These are phyloP conservation scores for Gambusia holbrooki DNA, from an alignment of 2,113 vertebrate genomes.

Conservation along the genomic window DNA sequence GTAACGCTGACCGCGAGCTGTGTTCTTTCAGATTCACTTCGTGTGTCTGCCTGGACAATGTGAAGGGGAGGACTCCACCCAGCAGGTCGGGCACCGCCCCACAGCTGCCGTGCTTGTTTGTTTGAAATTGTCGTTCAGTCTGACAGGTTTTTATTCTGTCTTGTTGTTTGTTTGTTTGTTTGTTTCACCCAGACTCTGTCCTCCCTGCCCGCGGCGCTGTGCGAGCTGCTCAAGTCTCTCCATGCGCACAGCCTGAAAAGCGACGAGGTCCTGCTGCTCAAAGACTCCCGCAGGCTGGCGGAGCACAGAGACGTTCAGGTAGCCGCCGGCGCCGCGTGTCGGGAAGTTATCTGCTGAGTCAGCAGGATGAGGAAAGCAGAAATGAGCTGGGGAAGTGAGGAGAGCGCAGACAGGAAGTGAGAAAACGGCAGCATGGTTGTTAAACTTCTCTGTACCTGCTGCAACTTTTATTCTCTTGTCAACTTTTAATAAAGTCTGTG, in stretches of 20 bases:
- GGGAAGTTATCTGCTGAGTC: conserved; percentile 1
- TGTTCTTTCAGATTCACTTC: conserved; percentile 86
- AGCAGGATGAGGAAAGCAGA: neutral
- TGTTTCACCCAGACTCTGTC: conserved; percentile 72
- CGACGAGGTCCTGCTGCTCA: conserved; percentile 91
- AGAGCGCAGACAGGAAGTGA: neutral
- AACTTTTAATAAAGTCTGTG: too few relatives aligned
- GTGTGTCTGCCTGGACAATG: conserved; percentile 83
- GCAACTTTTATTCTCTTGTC: neutral
- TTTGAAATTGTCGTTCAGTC: neutral
- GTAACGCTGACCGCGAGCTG: conserved; percentile 14
- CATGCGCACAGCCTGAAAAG: conserved; percentile 88
- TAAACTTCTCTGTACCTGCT: neutral
- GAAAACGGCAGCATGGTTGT: neutral
- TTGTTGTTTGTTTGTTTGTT: neutral
- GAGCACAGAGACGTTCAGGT: conserved; percentile 77
- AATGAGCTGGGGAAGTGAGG: conserved; percentile 5
- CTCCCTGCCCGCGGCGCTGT: conserved; percentile 85
- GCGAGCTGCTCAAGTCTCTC: conserved; percentile 88
- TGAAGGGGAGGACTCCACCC: conserved; percentile 81
- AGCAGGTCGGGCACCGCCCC: conserved; percentile 79
- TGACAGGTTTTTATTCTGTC: neutral
- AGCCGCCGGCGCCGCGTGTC: neutral
- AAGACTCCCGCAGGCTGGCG: conserved; percentile 81
- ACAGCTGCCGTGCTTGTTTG: neutral